phyloP scores from a whole-genome alignment of 2,113 vertebrate genomes.

The Zeus faber region DNA sequence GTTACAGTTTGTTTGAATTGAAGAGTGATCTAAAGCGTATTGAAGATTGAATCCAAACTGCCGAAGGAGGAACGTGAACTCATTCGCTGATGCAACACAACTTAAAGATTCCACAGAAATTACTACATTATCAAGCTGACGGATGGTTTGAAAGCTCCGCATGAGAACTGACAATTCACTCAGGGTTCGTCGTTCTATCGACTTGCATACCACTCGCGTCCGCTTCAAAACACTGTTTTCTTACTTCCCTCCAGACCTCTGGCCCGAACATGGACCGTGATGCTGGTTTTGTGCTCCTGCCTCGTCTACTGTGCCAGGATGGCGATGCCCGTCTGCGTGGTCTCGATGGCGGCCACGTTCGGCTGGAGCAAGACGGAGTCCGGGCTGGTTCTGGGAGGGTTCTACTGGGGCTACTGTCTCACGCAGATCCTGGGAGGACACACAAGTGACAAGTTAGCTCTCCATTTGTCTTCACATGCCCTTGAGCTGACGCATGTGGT shows the following conservation, averaged over 20 bases:
- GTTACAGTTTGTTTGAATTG: too few species aligned
- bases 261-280: slow-evolving; percentile 72
- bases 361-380: slow-evolving; percentile 87
- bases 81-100: too few species aligned
- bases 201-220: too few species aligned
- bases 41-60: too few species aligned
- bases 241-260: slow-evolving; percentile 61
- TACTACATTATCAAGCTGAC: too few species aligned
- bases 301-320: slow-evolving; percentile 85
- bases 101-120: too few species aligned
- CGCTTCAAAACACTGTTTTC: too few species aligned
- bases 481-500: neutral
- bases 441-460: slow-evolving; percentile 79
- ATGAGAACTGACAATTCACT: too few species aligned
- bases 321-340: slow-evolving; percentile 80
- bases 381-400: slow-evolving; percentile 84
- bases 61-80: too few species aligned
- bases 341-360: slow-evolving; percentile 79
- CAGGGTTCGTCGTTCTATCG: too few species aligned
- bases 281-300: slow-evolving; percentile 84
- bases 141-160: too few species aligned
- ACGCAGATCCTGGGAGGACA: slow-evolving; percentile 88
- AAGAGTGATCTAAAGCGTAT: too few species aligned
- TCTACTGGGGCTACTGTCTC: slow-evolving; percentile 94
- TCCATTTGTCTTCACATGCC: neutral